These are phyloP conservation scores for Myiagra hebetior DNA, from an alignment of 2,113 vertebrate species.

Conservation along the genomic window DNA sequence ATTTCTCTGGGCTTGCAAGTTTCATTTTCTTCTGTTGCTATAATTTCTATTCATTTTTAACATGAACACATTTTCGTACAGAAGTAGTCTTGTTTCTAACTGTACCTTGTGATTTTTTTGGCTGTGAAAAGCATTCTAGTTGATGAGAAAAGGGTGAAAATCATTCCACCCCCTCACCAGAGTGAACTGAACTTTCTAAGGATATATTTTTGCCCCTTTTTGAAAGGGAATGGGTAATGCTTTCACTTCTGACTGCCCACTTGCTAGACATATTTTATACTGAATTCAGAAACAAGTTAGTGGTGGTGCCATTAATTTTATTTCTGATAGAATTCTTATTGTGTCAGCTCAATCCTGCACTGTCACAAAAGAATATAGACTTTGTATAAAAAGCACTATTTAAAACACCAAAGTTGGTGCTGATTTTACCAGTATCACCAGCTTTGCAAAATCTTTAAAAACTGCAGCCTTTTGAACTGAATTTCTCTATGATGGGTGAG, in stretches of 20 bases:
- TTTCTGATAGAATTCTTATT: neutral
- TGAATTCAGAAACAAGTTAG: neutral
- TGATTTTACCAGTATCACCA: neutral
- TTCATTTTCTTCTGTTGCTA: constrained; percentile 66
- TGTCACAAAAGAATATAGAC: neutral
- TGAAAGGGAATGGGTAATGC: constrained; percentile 9
- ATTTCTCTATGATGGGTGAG: neutral
- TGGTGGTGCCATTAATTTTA: neutral
- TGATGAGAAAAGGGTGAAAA: constrained; percentile 58
- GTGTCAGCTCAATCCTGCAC: neutral
- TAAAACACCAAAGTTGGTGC: neutral
- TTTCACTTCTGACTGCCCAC: constrained; percentile 21
- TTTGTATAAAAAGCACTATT: neutral
- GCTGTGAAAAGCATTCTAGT: constrained; percentile 49
- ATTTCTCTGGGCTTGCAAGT: constrained; percentile 62
- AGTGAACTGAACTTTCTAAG: constrained; percentile 46
- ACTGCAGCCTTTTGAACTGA: neutral
- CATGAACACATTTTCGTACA: constrained; percentile 52
- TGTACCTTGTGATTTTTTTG: constrained; percentile 52
- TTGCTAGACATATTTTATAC: neutral
- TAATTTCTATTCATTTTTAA: constrained; percentile 69
- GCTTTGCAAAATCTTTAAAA: neutral
- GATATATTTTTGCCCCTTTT: constrained; percentile 34
- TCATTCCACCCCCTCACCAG: constrained; percentile 37
- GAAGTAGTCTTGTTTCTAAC: constrained; percentile 45